Base-by-base conservation (phyloP, 2,797 vertebrate species). In the Enteromius radiatus region DNA sequence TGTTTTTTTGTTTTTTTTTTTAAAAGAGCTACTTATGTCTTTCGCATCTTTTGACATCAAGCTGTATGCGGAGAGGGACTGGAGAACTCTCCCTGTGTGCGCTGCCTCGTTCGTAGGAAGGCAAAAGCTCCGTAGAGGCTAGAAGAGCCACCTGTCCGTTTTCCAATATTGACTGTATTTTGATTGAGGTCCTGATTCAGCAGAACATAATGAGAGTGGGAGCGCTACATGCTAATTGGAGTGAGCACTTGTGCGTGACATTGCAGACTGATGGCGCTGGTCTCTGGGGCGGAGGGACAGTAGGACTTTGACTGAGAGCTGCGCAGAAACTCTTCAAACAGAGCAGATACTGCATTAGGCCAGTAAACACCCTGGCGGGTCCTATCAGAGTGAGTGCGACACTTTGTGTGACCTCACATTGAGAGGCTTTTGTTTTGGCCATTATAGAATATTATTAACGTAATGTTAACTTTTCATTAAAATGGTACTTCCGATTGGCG, bases 61-160 rank as follows among this genome's bases (percentile, higher is more conserved):
- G 43, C n/a, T 8, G 38, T 23, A 71, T 26, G 65, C 78, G 59
- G 49, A 52, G 45, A 54, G 49, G 43, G 64, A 59, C 36, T 81
- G 64, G 77, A 45, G 76, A 84, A 83, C 80, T 69, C 81, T 88
- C 87, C 84, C 17, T 1, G 31, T 36, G 19, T 28, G 52, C 47
- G 28, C 21, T 45, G 23, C 33, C 28, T 54, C 26, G 21, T 63
- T 63, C 33, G 19, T 43, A 31, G 45, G 41, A 82, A 82, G 79
- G 65, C 83, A 73, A 85, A 85, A 8, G 73, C 78, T 84, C 78
- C 85, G 63, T 5, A 45, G 84, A 88, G 85, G 82, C 70, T 71
- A 49, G 68, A 88, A 83, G 68, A 83, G 88, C 84, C 86, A 86
- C 84, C 89, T 91, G 90, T 89, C 87, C 9, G 92, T 91, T 91